Conservation (phyloP, 1,140 invertebrate species). For the Drosophila sturtevanti region DNA sequence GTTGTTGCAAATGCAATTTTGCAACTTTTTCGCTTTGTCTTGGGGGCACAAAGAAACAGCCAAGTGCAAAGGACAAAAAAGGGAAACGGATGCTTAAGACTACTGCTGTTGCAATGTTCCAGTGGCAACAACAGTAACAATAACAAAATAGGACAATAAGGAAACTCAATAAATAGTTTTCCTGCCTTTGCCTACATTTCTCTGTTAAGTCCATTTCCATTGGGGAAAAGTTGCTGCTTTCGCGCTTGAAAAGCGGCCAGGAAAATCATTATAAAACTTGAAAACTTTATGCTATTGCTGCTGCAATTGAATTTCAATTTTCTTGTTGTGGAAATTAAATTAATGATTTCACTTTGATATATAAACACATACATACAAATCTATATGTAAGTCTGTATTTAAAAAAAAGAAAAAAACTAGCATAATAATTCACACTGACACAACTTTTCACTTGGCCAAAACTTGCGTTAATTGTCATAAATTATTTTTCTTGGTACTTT, state of each 20-base stretch:
- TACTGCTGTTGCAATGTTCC: conserved; percentile 19
- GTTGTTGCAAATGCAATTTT: conserved; percentile 72
- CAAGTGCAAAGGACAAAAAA: conserved; percentile 36
- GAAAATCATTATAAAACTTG: conserved; percentile 13
- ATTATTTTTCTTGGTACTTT: conserved; percentile 42
- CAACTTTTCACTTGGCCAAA: conserved; percentile 32
- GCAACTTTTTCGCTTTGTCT: conserved; percentile 70
- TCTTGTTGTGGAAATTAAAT: conserved; percentile 1
- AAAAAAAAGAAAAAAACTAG: background rate
- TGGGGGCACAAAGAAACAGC: conserved; percentile 46
- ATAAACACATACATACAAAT: background rate
- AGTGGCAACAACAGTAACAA: conserved; percentile 17
- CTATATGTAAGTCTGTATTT: background rate
- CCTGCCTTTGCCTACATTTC: conserved; percentile 38
- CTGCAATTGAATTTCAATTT: conserved; percentile 18
- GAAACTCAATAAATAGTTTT: conserved; percentile 72
- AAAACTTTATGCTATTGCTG: conserved; percentile 18
- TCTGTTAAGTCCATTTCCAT: conserved; percentile 58
- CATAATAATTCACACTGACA: background rate
- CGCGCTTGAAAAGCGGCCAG: conserved; percentile 20
- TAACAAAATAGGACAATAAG: conserved; percentile 34
- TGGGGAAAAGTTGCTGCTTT: conserved; percentile 51
- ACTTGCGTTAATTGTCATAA: conserved; percentile 70
- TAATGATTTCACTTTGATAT: conserved; percentile 1
- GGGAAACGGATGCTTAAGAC: conserved; percentile 45